Evolutionary conservation across 2,113 vertebrate genomes (phyloP).

Genomic region (Uria aalge): DNA sequence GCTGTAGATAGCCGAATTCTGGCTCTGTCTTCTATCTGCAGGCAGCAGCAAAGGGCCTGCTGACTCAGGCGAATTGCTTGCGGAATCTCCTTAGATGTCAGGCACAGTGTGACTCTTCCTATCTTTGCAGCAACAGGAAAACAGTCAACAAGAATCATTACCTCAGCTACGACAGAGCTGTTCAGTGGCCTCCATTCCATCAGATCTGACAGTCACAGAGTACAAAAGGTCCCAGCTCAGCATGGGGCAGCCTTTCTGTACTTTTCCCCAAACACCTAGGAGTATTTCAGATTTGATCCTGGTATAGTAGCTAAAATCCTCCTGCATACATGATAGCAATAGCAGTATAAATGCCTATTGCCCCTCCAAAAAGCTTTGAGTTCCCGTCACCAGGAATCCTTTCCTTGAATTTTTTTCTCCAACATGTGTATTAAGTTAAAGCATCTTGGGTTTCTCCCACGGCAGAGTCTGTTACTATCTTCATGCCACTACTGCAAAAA

Average conservation of each 20-base stretch:
- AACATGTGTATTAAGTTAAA: neutral
- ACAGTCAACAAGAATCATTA: constrained; percentile 19
- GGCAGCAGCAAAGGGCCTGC: constrained; percentile 30
- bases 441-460: neutral
- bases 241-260: neutral
- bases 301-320: neutral
- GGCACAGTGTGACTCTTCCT: neutral
- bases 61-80: neutral
- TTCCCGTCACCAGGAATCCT: neutral
- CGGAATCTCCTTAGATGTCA: neutral
- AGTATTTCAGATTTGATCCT: neutral
- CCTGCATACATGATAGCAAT: neutral
- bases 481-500: neutral
- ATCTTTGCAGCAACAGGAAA: neutral
- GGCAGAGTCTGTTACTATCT: neutral
- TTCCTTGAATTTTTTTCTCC: neutral
- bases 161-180: neutral
- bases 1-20: neutral
- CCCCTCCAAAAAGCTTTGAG: neutral
- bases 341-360: neutral
- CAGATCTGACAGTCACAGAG: neutral
- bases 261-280: neutral
- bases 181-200: neutral
- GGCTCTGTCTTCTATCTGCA: neutral
- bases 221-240: constrained; percentile 6